Conservation (phyloP, 2,113 vertebrate species). For the Pleuronectes platessa region DNA sequence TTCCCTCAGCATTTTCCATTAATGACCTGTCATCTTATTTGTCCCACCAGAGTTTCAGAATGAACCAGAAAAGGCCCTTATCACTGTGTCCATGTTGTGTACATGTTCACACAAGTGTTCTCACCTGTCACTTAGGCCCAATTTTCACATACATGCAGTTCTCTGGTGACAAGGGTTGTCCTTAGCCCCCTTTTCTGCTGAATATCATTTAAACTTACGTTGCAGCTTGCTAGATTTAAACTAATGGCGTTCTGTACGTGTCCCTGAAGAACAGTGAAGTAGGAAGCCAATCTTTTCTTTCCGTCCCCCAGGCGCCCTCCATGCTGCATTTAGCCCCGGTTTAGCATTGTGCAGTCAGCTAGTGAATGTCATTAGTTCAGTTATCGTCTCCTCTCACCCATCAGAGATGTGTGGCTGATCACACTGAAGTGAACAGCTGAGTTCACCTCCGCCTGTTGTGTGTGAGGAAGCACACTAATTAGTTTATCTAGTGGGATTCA, state of each 20-base stretch:
- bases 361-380: conserved; percentile 65
- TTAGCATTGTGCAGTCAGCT: conserved; percentile 46
- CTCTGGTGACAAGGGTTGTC: too few species aligned
- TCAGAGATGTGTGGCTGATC: conserved; percentile 44
- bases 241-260: not conserved
- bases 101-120: too few species aligned
- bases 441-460: conserved; percentile 44
- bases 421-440: conserved; percentile 33
- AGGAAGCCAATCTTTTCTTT: conserved; percentile 10
- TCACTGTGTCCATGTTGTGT: too few species aligned
- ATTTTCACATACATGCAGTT: too few species aligned
- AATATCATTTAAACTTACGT: too few species aligned
- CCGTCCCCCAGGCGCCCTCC: conserved; percentile 1
- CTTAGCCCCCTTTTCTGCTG: too few species aligned
- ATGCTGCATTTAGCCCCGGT: conserved; percentile 27
- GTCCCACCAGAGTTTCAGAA: not conserved
- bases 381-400: conserved; percentile 49
- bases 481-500: conserved; percentile 41
- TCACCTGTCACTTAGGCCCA: too few species aligned
- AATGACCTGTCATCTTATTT: not conserved
- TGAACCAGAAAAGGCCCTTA: too few species aligned
- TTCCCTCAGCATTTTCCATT: not conserved
- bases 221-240: too few species aligned
- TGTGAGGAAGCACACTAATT: conserved; percentile 55
- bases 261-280: not conserved